phyloP scores from a whole-genome alignment of 2,797 vertebrate species.

The Perodicticus potto region DNA sequence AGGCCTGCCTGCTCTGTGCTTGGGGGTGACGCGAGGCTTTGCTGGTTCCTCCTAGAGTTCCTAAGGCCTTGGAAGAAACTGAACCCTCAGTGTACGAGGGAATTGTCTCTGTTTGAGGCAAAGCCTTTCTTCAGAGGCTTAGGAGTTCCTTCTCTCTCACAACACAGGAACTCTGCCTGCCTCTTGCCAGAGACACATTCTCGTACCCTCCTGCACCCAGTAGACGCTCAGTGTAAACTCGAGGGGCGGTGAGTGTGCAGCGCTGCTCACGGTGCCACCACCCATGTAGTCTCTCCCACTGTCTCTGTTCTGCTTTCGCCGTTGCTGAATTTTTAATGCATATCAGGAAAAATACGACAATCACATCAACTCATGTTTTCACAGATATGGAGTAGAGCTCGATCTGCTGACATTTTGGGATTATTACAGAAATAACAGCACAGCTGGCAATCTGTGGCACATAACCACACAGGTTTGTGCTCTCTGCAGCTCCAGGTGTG shows the following conservation, averaged over 20 bases:
- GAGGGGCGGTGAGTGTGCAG: rapidly evolving
- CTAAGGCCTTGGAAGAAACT: rapidly evolving
- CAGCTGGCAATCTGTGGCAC: rapidly evolving
- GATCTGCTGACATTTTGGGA: not conserved
- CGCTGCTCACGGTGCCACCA: rapidly evolving
- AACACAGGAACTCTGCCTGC: not conserved
- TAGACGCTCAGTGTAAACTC: not conserved
- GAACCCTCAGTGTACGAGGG: rapidly evolving
- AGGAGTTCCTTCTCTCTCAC: not conserved
- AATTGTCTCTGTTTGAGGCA: not conserved
- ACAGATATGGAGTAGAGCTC: not conserved
- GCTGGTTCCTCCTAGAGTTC: not conserved
- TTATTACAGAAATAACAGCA: rapidly evolving
- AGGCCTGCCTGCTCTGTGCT: not conserved
- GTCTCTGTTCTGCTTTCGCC: not conserved
- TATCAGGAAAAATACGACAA: not conserved
- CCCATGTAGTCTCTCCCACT: rapidly evolving
- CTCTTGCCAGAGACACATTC: not conserved
- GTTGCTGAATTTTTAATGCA: not conserved
- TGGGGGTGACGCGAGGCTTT: too few relatives aligned
- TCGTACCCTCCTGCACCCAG: not conserved
- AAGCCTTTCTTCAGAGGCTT: not conserved
- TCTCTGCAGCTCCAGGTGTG: not conserved
- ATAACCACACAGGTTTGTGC: not conserved
- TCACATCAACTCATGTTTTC: not conserved